These are phyloP conservation scores for Callithrix jacchus DNA, from an alignment of 2,113 vertebrate species.

Conservation along the genomic window DNA sequence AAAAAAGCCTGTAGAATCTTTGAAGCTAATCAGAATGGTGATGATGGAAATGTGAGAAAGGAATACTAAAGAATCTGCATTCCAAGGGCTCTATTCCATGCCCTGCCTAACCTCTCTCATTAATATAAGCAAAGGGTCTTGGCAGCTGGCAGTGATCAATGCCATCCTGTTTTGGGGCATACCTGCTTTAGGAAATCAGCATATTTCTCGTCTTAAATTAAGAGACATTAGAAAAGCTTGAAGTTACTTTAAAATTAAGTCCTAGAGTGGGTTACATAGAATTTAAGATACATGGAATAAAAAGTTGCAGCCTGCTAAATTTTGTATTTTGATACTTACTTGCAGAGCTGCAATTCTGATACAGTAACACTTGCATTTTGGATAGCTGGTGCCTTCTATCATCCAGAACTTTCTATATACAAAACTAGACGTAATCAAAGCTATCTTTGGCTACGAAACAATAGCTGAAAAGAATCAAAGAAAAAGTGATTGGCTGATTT, in stretches of 20 bases:
- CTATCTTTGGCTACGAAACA: constrained; percentile 45
- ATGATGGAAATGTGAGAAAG: neutral
- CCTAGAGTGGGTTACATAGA: neutral
- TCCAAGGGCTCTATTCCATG: neutral
- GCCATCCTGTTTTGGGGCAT: neutral
- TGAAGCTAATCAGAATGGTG: constrained; percentile 35
- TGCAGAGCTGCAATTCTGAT: constrained; percentile 52
- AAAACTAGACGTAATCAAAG: constrained; percentile 58
- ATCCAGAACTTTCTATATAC: constrained; percentile 25
- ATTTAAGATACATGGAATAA: neutral
- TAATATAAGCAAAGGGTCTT: neutral
- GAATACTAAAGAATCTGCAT: constrained; percentile 16
- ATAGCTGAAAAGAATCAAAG: constrained; percentile 53
- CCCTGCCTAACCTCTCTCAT: neutral
- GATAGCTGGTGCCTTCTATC: constrained; percentile 28
- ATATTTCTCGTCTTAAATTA: neutral
- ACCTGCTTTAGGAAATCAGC: neutral
- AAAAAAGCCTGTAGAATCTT: neutral
- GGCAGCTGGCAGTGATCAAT: neutral
- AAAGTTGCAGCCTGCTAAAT: constrained; percentile 48
- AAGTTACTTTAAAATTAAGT: constrained; percentile 29
- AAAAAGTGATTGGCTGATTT: constrained; percentile 24
- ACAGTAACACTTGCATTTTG: neutral
- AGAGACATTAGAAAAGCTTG: constrained; percentile 14
- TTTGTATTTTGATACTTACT: constrained; percentile 49